Conservation (phyloP, 1,140 invertebrate genomes). For the Anoplophora glabripennis region DNA sequence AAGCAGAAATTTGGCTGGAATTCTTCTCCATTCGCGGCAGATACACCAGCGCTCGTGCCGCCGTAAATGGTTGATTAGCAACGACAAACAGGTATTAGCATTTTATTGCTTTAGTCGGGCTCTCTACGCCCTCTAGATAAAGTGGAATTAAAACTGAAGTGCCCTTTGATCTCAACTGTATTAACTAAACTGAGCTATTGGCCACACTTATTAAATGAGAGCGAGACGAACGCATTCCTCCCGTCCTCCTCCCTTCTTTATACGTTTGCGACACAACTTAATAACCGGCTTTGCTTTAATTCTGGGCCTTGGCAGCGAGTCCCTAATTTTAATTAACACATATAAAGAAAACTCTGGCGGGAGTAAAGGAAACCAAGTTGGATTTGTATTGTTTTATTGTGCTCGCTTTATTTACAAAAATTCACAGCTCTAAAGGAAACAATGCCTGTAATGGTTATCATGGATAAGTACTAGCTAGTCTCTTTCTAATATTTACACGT, state of each 20-base stretch:
- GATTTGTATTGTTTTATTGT: slow-evolving; percentile 23
- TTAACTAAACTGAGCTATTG: slow-evolving; percentile 48
- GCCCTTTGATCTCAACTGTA: slow-evolving; percentile 48
- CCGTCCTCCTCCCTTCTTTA: not conserved
- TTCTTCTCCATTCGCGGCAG: slow-evolving; percentile 8
- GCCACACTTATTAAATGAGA: slow-evolving; percentile 45
- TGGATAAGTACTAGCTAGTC: not conserved
- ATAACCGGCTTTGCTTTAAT: slow-evolving; percentile 39
- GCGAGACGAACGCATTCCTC: slow-evolving; percentile 12
- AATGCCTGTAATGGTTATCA: not conserved
- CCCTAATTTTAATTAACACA: slow-evolving; percentile 41
- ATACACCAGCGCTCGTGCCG: slow-evolving; percentile 18
- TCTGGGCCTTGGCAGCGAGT: slow-evolving; percentile 36
- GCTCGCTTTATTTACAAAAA: slow-evolving; percentile 46
- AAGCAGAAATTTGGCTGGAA: slow-evolving; percentile 4
- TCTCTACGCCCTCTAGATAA: slow-evolving; percentile 49
- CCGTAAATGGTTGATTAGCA: slow-evolving; percentile 48
- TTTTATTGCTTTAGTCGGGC: slow-evolving; percentile 53
- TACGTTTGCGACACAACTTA: not conserved
- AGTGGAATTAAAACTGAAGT: slow-evolving; percentile 51
- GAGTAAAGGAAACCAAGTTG: not conserved
- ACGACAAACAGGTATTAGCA: slow-evolving; percentile 54
- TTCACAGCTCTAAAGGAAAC: slow-evolving; percentile 46
- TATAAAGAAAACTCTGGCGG: slow-evolving; percentile 24
- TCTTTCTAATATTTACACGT: too few relatives aligned